Conservation (phyloP, 2,797 vertebrate genomes). For the Otus scops region DNA sequence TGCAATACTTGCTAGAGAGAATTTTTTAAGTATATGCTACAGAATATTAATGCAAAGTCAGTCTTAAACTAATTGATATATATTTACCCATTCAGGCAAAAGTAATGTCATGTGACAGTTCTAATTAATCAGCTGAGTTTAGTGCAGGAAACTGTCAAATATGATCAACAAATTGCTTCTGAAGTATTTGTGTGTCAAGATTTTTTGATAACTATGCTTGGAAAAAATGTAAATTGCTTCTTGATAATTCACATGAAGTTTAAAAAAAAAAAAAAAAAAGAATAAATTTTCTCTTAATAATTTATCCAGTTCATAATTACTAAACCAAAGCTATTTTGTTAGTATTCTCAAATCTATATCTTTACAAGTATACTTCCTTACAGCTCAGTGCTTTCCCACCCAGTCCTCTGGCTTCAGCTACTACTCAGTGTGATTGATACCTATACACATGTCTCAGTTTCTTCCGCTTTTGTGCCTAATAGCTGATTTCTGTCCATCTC, state of each 20-base stretch:
- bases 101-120: neutral
- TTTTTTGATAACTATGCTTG: neutral
- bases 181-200: neutral
- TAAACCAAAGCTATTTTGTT: neutral
- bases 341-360: neutral
- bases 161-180: neutral
- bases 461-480: neutral
- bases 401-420: neutral
- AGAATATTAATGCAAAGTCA: neutral
- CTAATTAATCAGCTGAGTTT: conserved; percentile 4
- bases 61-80: neutral
- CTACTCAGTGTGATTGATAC: neutral
- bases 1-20: neutral
- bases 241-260: neutral
- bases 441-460: neutral
- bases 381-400: neutral
- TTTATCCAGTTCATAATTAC: neutral
- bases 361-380: neutral
- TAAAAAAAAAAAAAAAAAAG: neutral
- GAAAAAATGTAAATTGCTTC: neutral
- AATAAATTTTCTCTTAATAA: neutral
- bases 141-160: neutral
- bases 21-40: neutral
- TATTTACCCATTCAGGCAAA: neutral
- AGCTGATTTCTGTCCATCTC: neutral